Conservation (phyloP, 2,888 invertebrate species). For the Lepidochrysops patricia region DNA sequence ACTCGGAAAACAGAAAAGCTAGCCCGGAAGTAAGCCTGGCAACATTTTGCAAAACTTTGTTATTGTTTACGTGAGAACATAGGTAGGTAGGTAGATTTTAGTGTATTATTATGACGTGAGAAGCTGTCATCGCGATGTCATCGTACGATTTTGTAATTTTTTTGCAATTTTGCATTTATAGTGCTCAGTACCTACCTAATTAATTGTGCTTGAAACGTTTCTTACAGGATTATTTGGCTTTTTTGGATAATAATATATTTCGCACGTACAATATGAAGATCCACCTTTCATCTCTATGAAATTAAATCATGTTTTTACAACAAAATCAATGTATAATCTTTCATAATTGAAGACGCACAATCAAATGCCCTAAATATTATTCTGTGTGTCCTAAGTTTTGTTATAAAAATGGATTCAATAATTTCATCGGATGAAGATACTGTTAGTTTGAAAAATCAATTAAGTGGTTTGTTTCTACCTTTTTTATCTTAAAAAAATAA, state of each 20-base stretch:
- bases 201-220: too few species aligned
- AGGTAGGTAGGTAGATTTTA: neutral
- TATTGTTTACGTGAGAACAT: slow-evolving; percentile 4
- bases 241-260: too few species aligned
- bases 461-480: slow-evolving; percentile 40
- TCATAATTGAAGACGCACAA: neutral
- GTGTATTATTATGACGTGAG: too few species aligned
- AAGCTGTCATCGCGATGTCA: too few species aligned
- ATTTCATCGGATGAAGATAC: slow-evolving; percentile 46
- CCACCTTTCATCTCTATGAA: neutral
- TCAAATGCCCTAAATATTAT: neutral
- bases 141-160: neutral
- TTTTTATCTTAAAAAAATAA: neutral
- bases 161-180: too few species aligned
- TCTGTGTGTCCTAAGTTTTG: neutral
- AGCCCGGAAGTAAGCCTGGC: neutral
- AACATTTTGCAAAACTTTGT: neutral
- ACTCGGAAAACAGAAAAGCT: too few species aligned
- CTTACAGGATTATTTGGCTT: too few species aligned
- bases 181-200: too few species aligned
- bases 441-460: slow-evolving; percentile 51
- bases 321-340: neutral
- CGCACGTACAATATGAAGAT: neutral
- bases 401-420: slow-evolving; percentile 32
- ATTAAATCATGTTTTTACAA: neutral